Evolutionary conservation across 2,113 vertebrate species (phyloP).

Genomic region (Leptocoma aspasia): DNA sequence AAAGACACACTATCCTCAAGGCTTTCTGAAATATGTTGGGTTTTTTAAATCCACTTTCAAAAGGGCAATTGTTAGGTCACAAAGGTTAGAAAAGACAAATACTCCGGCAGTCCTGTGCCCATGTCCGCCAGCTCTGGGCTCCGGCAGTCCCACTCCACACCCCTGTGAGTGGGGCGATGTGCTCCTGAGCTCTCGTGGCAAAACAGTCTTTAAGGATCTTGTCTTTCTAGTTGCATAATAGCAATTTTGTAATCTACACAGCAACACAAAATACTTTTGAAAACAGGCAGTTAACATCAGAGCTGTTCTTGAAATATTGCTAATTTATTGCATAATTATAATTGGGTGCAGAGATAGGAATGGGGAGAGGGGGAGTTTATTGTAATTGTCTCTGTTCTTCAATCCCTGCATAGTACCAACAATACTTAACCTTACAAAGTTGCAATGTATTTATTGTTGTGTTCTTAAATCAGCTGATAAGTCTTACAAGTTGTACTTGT

Average conservation of each 20-base stretch:
- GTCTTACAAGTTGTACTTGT: not conserved
- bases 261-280: not conserved
- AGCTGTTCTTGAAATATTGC: not conserved
- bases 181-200: not conserved
- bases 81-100: not conserved
- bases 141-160: not conserved
- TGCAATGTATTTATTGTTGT: not conserved
- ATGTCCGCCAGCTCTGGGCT: too few species aligned
- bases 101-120: too few species aligned
- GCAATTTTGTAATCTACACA: not conserved
- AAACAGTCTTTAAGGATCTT: not conserved
- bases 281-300: not conserved
- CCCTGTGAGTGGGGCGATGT: rapidly evolving
- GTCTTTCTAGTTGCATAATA: not conserved
- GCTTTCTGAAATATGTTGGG: not conserved
- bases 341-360: not conserved
- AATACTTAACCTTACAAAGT: not conserved
- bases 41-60: not conserved
- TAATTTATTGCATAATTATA: not conserved
- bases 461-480: not conserved
- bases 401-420: not conserved
- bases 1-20: not conserved
- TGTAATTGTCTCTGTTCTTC: not conserved
- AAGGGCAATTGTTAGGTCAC: not conserved
- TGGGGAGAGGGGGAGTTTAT: not conserved